Evolutionary conservation across 2,797 vertebrate species (phyloP), one percentile per base, ranked within the genome.

Genomic region (Anabas testudineus): DNA sequence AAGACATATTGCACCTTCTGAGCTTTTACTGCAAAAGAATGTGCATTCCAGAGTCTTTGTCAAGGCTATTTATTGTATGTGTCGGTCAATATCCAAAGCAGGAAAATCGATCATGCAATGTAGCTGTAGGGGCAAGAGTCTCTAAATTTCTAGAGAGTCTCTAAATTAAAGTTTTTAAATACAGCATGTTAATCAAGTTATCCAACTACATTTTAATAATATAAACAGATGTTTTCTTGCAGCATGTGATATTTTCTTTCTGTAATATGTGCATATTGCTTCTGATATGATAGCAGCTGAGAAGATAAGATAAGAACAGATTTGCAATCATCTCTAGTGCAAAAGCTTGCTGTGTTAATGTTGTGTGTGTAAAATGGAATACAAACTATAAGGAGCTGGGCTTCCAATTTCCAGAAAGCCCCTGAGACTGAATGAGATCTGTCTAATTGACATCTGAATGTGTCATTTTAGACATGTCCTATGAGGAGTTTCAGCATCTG

Each of bases 61-160:
- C 12, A 61, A 56, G 18, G 18, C 7, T 60, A 2, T 67, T 64
- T 32, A 60, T 63, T 41, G 49, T 37, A 49, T 58, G 16, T 57
- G 32, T 64, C 34, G 62, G 55, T 66, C 71, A 36, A 58, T 71
- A 39, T 53, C 15, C 37, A 45, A 54, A 47, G 13, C 18, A 28
- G 18, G 8, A 14, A 15, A 51, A n/a, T 71, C 41, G 55, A 73
- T 66, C 65, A 66, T 43, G 12, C n/a, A 64, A 2, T 24, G 10
- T 5, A 16, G 30, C 2, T 30, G 14, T 7, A 14, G 30, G 19
- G 10, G 48, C 12, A 43, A 57, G 18, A 28, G 19, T 43, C 10
- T 34, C n/a, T 14, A 64, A 58, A 45, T 48, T 51, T 55, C 16
- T 39, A 12, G 36, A 15, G 15, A 7, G 2, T 15, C 10, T 53